These are phyloP conservation scores for Rhodophaea formosa DNA, from an alignment of 2,888 invertebrate species.

Conservation along the genomic window DNA sequence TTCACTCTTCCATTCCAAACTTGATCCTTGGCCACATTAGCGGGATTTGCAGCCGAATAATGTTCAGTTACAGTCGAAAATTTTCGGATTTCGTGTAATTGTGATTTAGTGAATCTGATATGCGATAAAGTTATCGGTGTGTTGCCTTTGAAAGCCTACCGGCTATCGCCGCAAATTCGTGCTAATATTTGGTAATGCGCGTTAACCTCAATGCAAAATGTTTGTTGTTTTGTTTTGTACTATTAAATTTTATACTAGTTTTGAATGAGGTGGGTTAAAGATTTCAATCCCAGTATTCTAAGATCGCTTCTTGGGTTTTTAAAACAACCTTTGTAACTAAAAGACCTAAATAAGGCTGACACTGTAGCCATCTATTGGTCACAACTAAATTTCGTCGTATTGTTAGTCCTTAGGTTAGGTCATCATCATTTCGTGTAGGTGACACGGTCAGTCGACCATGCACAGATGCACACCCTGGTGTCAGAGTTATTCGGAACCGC, in stretches of 20 bases:
- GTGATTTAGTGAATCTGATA: slow-evolving; percentile 73
- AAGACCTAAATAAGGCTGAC: no score
- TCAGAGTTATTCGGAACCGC: no score
- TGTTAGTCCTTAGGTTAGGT: no score
- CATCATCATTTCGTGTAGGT: no score
- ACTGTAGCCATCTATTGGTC: no score
- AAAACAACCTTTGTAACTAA: no score
- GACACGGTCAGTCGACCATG: no score
- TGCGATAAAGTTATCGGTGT: slow-evolving; percentile 68
- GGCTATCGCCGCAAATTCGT: slow-evolving; percentile 28
- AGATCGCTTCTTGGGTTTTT: no score
- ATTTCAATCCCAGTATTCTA: no score
- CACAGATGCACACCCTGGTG: no score
- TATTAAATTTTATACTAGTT: background rate
- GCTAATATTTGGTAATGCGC: slow-evolving; percentile 28
- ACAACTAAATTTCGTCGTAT: no score
- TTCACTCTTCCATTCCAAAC: slow-evolving; percentile 33
- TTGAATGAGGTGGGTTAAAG: no score
- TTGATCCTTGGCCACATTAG: slow-evolving; percentile 52
- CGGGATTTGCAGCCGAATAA: slow-evolving; percentile 53
- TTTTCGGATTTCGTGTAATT: slow-evolving; percentile 71
- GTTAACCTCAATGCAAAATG: slow-evolving; percentile 8
- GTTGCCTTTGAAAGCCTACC: slow-evolving; percentile 38
- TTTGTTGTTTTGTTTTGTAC: background rate
- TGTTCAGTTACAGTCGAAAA: slow-evolving; percentile 64